Evolutionary conservation across 2,888 invertebrate genomes (phyloP).

Genomic region (Melipona bicolor): DNA sequence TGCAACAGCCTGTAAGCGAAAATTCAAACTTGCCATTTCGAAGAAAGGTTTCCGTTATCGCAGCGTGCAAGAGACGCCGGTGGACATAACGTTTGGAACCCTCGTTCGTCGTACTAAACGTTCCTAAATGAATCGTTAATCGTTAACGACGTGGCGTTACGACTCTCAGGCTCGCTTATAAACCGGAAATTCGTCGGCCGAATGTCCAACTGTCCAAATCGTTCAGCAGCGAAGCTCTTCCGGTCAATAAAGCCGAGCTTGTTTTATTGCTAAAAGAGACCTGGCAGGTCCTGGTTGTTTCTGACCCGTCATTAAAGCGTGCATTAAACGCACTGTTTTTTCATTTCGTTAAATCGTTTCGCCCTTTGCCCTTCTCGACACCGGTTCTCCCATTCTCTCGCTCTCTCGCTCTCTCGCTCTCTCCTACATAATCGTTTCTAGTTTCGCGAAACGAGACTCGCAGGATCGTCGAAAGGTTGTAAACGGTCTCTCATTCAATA

Average conservation of each 20-base stretch:
- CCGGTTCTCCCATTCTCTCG: neutral
- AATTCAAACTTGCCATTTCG: conserved; percentile 49
- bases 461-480: conserved; percentile 64
- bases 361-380: neutral
- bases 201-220: conserved; percentile 75
- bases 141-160: conserved; percentile 80
- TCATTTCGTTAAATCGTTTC: conserved; percentile 50
- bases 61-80: conserved; percentile 48
- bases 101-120: conserved; percentile 77
- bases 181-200: conserved; percentile 81
- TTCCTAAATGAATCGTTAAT: conserved; percentile 84
- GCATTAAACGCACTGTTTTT: conserved; percentile 64
- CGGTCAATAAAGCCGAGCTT: conserved; percentile 71
- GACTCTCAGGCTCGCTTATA: conserved; percentile 79
- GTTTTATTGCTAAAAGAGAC: conserved; percentile 68
- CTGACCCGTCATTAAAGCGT: conserved; percentile 71
- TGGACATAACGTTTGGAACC: conserved; percentile 63
- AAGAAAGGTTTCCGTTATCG: conserved; percentile 66
- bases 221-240: conserved; percentile 71
- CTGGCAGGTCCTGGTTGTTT: conserved; percentile 49
- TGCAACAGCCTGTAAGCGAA: conserved; percentile 46
- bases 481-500: conserved; percentile 74
- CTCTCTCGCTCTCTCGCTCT: neutral
- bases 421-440: neutral
- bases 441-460: conserved; percentile 31